Base-by-base conservation (phyloP, 2,797 vertebrate genomes). In the Notamacropus eugenii region DNA sequence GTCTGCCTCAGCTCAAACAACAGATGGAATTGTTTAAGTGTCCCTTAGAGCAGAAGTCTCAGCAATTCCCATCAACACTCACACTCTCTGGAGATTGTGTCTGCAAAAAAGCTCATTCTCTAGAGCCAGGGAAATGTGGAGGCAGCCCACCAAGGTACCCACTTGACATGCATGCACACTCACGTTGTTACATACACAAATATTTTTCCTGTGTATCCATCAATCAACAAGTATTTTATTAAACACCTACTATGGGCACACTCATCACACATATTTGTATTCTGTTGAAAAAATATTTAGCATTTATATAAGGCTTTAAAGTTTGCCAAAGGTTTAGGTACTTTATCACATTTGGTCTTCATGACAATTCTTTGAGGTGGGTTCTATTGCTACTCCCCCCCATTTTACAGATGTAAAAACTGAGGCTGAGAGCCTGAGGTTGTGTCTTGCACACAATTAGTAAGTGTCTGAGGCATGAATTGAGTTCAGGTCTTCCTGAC, bases 1-100 rank as follows among this genome's bases (percentile, higher is more conserved):
- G 94, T 92, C 67, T 62, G 57, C 52, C 94, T 93, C 90, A 56
- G 91, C 93, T 91, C 92, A 40, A 95, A 95, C 29, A 94, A 95
- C 97, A 94, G 96, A 97, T 96, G 95, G 94, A 91, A 96, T 46
- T 96, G 92, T 95, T 98, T 54, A 96, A 91, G 90, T 96, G 96
- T 54, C 54, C 31, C 95, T 96, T 87, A 74, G 50, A 34, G 29
- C 59, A 50, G 54, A 57, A 91, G 90, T 54, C 90, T 94, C 55
- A 29, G 92, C 92, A 94, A 57, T 92, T 93, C 50, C 67, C 56
- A 82, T 40, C 54, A 91, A 90, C 92, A 12, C 54, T 40, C 34
- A 82, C 74, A 24, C 74, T 87, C 40, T 40, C 40, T 0, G 10
- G 74, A 87, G 40, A 87, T 50, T 50, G 74, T 11, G 10, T 87